A percentile compares a stretch with the other conserved stretches of the same genome.
Evolutionary conservation across 2,797 vertebrate species (phyloP).

Genomic region (Lutjanus argentimaculatus): DNA sequence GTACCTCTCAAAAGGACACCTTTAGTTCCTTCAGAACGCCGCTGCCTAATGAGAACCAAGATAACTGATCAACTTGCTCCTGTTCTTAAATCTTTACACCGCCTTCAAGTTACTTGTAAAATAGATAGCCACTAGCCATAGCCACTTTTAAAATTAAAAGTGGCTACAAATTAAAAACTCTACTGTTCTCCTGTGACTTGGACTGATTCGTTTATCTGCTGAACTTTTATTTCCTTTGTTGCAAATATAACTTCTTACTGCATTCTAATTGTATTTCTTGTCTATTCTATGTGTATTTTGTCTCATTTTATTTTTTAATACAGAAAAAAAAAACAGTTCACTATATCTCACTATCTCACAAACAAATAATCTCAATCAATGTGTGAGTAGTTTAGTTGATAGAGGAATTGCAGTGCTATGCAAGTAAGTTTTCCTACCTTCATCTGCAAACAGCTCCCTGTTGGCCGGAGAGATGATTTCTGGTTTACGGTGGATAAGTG

Average conservation of each 20-base stretch:
- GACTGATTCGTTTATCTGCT: not conserved
- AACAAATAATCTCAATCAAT: not conserved
- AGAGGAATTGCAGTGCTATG: too few species aligned
- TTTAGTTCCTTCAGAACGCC: too few species aligned
- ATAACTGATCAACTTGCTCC: too few species aligned
- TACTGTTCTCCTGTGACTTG: not conserved
- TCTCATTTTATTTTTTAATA: not conserved
- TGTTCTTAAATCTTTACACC: too few species aligned
- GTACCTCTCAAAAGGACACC: too few species aligned
- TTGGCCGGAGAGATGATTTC: constrained; percentile 33
- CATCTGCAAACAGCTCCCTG: constrained; percentile 31
- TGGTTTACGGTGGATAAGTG: fast-evolving
- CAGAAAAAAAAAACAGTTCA: not conserved
- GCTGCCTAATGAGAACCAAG: too few species aligned
- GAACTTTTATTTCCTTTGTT: not conserved
- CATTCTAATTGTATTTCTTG: not conserved
- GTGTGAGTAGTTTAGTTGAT: not conserved
- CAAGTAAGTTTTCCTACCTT: constrained; percentile 50
- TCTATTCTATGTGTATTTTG: not conserved
- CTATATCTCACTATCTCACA: not conserved
- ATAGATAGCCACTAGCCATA: too few species aligned
- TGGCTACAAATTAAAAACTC: not conserved
- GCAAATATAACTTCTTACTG: not conserved
- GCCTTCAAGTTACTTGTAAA: too few species aligned
- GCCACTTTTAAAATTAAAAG: not conserved